Base-by-base conservation (phyloP, 1,140 invertebrate genomes). In the Pemphigus obesinymphae region DNA sequence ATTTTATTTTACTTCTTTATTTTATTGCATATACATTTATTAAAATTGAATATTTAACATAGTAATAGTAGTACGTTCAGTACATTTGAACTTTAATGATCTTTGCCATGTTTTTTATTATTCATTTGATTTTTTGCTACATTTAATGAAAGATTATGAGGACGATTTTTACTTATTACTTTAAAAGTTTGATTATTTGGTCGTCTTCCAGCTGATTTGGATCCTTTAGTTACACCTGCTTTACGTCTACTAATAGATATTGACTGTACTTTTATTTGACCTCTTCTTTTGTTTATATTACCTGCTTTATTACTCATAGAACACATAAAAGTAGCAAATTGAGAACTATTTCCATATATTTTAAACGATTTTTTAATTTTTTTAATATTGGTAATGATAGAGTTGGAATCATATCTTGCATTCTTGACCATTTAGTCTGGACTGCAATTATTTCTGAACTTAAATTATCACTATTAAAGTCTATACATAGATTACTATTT, bases 191-290 rank as follows among this genome's bases (percentile, higher is more conserved):
- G 58, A 63, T 63, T 63, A 63, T 37, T 37, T 40, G 66, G n/a
- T 68, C 66, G 40, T 63, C 34, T 63, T 23, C 66, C 66, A 68
- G 66, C 26, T 43, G n/a, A 43, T 68, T 11, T 68, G 10, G 66
- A 43, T n/a, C 66, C 66, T 68, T 37, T 68, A 43, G 66, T 68
- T 11, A 68, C 23, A 3, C 66, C 66, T 40, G n/a, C 2, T 13
- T 43, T 68, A 23, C 66, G 34, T 4, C 66, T 17, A 68, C 34
- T 40, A 23, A 68, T 68, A 68, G n/a, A 37, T 40, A 37, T 68
- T n/a, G 66, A 20, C 23, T 68, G 66, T 20, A 68, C 66, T 43
- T 68, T 68, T 17, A 68, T 68, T 68, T 68, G 66, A 43, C 66
- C 66, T 68, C 37, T 68, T 68, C 37, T 68, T 68, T 68, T 68